Evolutionary conservation across 2,888 invertebrate species (phyloP).

Genomic region (Crepidodera aurea): DNA sequence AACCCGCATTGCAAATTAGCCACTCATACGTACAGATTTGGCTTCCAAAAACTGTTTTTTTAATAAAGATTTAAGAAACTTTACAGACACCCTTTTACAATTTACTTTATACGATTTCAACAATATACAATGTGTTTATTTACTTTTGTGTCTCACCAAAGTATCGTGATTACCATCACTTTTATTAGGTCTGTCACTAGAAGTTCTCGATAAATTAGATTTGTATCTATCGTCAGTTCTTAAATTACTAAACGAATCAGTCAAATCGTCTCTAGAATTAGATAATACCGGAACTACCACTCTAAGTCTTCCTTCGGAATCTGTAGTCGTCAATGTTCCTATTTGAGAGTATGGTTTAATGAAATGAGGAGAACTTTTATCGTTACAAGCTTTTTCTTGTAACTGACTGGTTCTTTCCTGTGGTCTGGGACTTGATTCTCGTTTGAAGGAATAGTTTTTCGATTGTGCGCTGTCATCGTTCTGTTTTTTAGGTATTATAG

Average conservation of each 20-base stretch:
- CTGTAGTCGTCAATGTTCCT: constrained; percentile 69
- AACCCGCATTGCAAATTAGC: too few relatives aligned
- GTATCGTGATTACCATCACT: constrained; percentile 54
- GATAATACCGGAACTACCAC: constrained; percentile 69
- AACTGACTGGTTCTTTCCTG: not conserved
- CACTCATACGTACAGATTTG: too few relatives aligned
- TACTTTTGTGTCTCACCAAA: constrained; percentile 90
- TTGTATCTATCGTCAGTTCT: constrained; percentile 66
- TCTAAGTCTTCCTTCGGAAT: constrained; percentile 68
- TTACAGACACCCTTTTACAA: too few relatives aligned
- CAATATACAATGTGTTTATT: too few relatives aligned
- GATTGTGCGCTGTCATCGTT: not conserved
- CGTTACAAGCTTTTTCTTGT: not conserved
- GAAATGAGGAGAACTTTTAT: constrained; percentile 61
- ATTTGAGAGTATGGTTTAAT: constrained; percentile 74
- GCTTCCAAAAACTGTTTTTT: too few relatives aligned
- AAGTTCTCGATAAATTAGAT: constrained; percentile 65
- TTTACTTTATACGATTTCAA: too few relatives aligned
- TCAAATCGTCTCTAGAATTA: constrained; percentile 57
- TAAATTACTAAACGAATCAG: constrained; percentile 63
- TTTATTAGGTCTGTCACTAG: constrained; percentile 86
- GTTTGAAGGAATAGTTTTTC: not conserved
- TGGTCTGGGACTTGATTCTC: constrained; percentile 28
- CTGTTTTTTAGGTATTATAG: not conserved
- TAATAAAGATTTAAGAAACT: too few relatives aligned